These are phyloP conservation scores for Plodia interpunctella DNA, from an alignment of 1,140 invertebrate species.

Conservation along the genomic window DNA sequence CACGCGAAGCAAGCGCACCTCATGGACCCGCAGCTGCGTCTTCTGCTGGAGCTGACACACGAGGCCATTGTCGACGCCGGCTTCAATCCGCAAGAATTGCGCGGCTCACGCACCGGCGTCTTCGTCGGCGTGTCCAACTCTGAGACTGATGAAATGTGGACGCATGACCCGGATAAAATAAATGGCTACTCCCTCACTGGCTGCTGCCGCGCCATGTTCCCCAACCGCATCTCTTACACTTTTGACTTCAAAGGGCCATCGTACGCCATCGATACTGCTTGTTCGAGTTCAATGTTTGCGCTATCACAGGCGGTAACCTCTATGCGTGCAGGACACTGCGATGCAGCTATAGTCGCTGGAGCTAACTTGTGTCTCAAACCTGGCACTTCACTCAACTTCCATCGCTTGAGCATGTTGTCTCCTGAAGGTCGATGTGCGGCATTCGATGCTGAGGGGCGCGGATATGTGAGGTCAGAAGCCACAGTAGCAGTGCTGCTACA, in stretches of 20 bases:
- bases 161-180: conserved; percentile 83
- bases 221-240: conserved; percentile 96
- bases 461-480: conserved; percentile 95
- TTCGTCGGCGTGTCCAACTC: conserved; percentile 92
- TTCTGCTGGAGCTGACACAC: conserved; percentile 94
- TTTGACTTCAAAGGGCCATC: conserved; percentile 96
- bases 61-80: conserved; percentile 96
- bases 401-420: conserved; percentile 92
- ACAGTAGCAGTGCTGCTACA: conserved; percentile 90
- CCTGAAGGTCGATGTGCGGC: conserved; percentile 95
- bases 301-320: conserved; percentile 90
- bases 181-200: conserved; percentile 96
- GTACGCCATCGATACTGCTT: conserved; percentile 96
- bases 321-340: conserved; percentile 91
- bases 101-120: conserved; percentile 92
- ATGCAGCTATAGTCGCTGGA: conserved; percentile 95
- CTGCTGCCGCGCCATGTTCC: conserved; percentile 95
- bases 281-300: conserved; percentile 94
- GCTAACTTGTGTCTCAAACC: conserved; percentile 91
- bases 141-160: conserved; percentile 92
- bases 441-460: conserved; percentile 93
- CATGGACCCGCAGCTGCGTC: conserved; percentile 96
- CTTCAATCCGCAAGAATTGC: conserved; percentile 87
- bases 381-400: conserved; percentile 93
- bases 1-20: conserved; percentile 94